Conservation (phyloP, 2,888 invertebrate species). For the Hecatera dysodea region DNA sequence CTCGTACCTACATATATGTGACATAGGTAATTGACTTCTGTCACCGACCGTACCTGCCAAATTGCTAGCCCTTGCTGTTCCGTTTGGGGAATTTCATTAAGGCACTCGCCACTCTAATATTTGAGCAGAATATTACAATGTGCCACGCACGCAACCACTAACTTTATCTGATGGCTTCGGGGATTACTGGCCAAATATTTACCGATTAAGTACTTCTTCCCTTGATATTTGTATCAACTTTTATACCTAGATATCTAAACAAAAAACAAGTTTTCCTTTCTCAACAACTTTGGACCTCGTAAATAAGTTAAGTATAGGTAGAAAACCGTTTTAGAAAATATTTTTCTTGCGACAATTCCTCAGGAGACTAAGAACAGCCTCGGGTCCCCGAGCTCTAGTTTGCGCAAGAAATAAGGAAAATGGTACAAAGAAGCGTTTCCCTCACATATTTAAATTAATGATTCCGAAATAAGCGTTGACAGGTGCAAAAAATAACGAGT, state of each 20-base stretch:
- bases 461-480: constrained; percentile 22
- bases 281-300: constrained; percentile 39
- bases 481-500: constrained; percentile 34
- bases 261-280: constrained; percentile 34
- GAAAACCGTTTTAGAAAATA: constrained; percentile 50
- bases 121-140: constrained; percentile 57
- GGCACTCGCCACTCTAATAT: constrained; percentile 45
- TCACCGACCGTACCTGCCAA: constrained; percentile 14
- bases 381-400: constrained; percentile 30
- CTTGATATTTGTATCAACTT: constrained; percentile 38
- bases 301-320: constrained; percentile 50
- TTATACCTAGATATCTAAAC: constrained; percentile 8
- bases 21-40: constrained; percentile 47
- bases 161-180: constrained; percentile 40
- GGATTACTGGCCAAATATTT: constrained; percentile 47
- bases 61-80: constrained; percentile 22
- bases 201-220: constrained; percentile 38
- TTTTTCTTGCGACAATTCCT: constrained; percentile 36
- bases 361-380: constrained; percentile 13
- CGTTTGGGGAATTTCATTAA: constrained; percentile 46
- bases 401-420: constrained; percentile 32
- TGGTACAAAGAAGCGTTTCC: background rate
- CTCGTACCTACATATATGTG: background rate
- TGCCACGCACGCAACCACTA: constrained; percentile 37
- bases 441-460: constrained; percentile 29